These are phyloP conservation scores for Plodia interpunctella DNA, from an alignment of 1,140 invertebrate genomes.

Conservation along the genomic window DNA sequence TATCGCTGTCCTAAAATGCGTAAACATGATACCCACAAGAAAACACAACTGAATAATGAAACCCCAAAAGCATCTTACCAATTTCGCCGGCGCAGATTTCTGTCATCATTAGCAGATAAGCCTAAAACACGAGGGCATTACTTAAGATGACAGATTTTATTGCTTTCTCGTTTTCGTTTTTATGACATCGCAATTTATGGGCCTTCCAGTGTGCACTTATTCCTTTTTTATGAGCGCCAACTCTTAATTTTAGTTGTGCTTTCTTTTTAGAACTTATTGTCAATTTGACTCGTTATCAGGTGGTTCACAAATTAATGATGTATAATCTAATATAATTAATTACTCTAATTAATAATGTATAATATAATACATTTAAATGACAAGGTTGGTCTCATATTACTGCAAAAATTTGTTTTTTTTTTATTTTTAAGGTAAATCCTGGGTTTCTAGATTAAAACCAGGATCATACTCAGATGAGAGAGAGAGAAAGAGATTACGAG, in stretches of 20 bases:
- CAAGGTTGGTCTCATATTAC: too few species aligned
- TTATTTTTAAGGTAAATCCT: too few species aligned
- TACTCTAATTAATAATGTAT: too few species aligned
- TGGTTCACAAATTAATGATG: too few species aligned
- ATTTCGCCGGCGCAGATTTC: conserved; percentile 28
- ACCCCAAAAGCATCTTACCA: conserved; percentile 27
- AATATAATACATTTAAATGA: too few species aligned
- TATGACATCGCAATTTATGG: conserved; percentile 45
- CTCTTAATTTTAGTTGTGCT: conserved; percentile 28
- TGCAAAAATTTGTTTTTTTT: too few species aligned
- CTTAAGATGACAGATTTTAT: conserved; percentile 49
- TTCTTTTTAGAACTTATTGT: too few species aligned
- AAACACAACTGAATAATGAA: conserved; percentile 1
- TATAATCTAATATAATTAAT: too few species aligned
- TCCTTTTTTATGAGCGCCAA: conserved; percentile 26
- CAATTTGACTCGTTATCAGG: too few species aligned
- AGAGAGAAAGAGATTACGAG: too few species aligned
- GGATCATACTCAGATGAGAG: too few species aligned
- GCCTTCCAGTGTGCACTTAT: conserved; percentile 24
- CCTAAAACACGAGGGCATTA: conserved; percentile 40
- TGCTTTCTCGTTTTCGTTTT: conserved; percentile 39
- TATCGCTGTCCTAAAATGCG: background rate
- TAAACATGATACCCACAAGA: background rate
- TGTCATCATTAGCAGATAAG: conserved; percentile 40
- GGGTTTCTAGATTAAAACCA: too few species aligned